These are phyloP conservation scores for Pelmatolapia mariae DNA, from an alignment of 2,113 vertebrate genomes.

Conservation along the genomic window DNA sequence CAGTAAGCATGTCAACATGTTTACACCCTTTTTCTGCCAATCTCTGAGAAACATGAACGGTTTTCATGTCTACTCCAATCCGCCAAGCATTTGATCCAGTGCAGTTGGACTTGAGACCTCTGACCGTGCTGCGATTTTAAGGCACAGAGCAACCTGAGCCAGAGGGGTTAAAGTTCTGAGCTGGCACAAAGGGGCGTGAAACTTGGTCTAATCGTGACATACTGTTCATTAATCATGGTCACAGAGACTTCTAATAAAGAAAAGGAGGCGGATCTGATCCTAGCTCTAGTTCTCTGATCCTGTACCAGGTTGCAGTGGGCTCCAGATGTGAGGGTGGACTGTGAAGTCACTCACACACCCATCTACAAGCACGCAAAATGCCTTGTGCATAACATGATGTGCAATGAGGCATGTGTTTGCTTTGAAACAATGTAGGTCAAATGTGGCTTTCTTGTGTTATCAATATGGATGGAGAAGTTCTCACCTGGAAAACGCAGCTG, in stretches of 20 bases:
- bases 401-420: background rate
- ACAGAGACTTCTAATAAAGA: constrained; percentile 8
- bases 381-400: background rate
- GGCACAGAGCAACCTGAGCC: constrained; percentile 23
- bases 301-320: constrained; percentile 17
- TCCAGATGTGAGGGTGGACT: constrained; percentile 50
- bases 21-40: background rate
- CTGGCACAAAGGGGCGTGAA: constrained; percentile 28
- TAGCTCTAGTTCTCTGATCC: constrained; percentile 34
- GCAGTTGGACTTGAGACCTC: constrained; percentile 18
- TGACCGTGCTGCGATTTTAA: constrained; percentile 33
- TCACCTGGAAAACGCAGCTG: background rate
- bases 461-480: background rate
- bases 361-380: background rate
- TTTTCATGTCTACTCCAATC: constrained; percentile 19
- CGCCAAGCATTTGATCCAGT: constrained; percentile 31
- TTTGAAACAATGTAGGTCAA: background rate
- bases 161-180: constrained; percentile 6
- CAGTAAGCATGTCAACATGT: background rate
- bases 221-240: constrained; percentile 59
- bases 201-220: constrained; percentile 4
- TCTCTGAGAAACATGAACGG: background rate
- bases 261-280: constrained; percentile 18
- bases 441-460: background rate
- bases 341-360: background rate